Conservation (phyloP, 2,888 invertebrate species). For the Calameuta filiformis region DNA sequence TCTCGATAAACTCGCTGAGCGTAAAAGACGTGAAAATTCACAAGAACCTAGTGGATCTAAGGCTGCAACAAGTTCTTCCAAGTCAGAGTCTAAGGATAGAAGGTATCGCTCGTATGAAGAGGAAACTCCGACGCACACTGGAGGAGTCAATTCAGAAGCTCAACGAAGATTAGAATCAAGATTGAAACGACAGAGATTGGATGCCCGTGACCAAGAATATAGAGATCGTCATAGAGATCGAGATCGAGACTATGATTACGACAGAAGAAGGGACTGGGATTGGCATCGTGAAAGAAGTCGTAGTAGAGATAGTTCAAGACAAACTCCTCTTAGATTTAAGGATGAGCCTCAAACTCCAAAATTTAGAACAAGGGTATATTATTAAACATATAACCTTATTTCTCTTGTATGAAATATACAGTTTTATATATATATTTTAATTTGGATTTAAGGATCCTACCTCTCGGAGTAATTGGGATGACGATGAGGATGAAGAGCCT, state of each 20-base stretch:
- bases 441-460: conserved; percentile 66
- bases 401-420: background rate
- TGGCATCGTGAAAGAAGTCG: conserved; percentile 49
- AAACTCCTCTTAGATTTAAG: conserved; percentile 74
- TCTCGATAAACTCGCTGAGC: conserved; percentile 86
- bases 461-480: conserved; percentile 81
- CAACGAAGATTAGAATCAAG: conserved; percentile 72
- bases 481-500: conserved; percentile 70
- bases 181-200: conserved; percentile 58
- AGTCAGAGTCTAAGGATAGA: conserved; percentile 62
- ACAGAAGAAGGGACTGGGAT: conserved; percentile 43
- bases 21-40: conserved; percentile 70
- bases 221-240: conserved; percentile 58
- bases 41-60: conserved; percentile 45
- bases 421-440: background rate
- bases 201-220: conserved; percentile 48
- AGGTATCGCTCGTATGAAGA: conserved; percentile 83
- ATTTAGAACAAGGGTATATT: conserved; percentile 65
- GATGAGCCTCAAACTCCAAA: conserved; percentile 91
- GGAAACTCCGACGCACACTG: conserved; percentile 95
- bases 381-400: conserved; percentile 27
- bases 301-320: conserved; percentile 40
- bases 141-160: conserved; percentile 87
- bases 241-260: conserved; percentile 45
- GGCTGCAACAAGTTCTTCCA: conserved; percentile 50